Evolutionary conservation across 2,888 invertebrate species (phyloP).

Genomic region (Eupeodes latifasciatus): DNA sequence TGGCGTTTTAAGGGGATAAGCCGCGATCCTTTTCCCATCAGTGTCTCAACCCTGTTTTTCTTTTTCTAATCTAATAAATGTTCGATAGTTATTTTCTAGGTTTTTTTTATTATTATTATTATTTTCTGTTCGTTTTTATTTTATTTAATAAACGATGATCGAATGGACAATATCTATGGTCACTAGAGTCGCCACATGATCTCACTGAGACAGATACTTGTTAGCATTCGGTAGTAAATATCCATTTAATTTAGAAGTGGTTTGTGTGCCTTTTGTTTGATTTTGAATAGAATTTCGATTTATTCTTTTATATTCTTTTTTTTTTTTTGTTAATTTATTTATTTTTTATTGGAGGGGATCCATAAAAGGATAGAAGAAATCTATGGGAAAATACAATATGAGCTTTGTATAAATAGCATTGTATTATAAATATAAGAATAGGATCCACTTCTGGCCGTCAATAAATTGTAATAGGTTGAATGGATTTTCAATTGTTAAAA

Average conservation of each 20-base stretch:
- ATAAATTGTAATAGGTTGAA: background rate
- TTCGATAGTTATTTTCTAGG: constrained; percentile 38
- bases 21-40: constrained; percentile 58
- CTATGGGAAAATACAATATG: constrained; percentile 16
- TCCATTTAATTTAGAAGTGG: constrained; percentile 54
- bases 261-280: constrained; percentile 46
- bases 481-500: background rate
- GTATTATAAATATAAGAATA: background rate
- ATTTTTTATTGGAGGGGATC: constrained; percentile 7
- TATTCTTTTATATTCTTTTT: constrained; percentile 39
- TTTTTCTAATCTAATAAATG: constrained; percentile 45
- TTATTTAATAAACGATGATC: constrained; percentile 62
- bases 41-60: constrained; percentile 29
- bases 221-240: constrained; percentile 74
- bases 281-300: constrained; percentile 40
- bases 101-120: constrained; percentile 23
- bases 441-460: constrained; percentile 1
- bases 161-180: constrained; percentile 56
- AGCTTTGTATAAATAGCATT: constrained; percentile 3
- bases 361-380: constrained; percentile 8
- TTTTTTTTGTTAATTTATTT: constrained; percentile 4
- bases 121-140: constrained; percentile 25
- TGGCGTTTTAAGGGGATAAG: constrained; percentile 64
- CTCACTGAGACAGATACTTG: constrained; percentile 63
- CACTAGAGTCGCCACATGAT: constrained; percentile 57